These are phyloP conservation scores for Diabrotica undecimpunctata DNA, from an alignment of 1,140 invertebrate species.

Conservation along the genomic window DNA sequence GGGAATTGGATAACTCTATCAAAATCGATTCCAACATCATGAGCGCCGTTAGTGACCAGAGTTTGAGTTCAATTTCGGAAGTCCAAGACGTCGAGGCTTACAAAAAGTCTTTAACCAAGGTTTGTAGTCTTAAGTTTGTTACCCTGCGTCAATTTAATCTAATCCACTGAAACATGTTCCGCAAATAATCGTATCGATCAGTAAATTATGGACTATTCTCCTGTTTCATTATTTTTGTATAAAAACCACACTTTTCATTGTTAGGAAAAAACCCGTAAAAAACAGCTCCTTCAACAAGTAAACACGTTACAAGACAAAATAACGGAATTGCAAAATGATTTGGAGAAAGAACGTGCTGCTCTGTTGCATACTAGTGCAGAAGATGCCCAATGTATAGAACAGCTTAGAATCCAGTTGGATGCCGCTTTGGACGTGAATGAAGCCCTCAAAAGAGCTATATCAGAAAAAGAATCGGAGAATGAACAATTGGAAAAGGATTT, in stretches of 20 bases:
- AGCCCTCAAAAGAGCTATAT: slow-evolving; percentile 57
- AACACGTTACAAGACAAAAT: slow-evolving; percentile 24
- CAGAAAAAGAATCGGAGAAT: slow-evolving; percentile 51
- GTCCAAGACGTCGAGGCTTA: slow-evolving; percentile 30
- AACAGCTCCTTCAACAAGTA: slow-evolving; percentile 28
- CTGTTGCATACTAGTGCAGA: slow-evolving; percentile 54
- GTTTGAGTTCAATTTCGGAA: slow-evolving; percentile 31
- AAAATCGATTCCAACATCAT: slow-evolving; percentile 57
- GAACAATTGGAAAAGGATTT: slow-evolving; percentile 53
- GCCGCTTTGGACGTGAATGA: slow-evolving; percentile 58
- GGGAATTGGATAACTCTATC: slow-evolving; percentile 58
- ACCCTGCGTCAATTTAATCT: too few relatives aligned
- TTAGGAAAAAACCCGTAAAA: slow-evolving; percentile 32
- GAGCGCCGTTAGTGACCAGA: slow-evolving; percentile 44
- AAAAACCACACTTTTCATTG: too few relatives aligned
- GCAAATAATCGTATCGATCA: too few relatives aligned
- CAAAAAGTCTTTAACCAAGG: slow-evolving; percentile 36
- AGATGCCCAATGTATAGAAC: slow-evolving; percentile 60
- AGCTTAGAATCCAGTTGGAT: slow-evolving; percentile 59
- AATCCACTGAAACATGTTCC: too few relatives aligned
- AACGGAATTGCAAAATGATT: slow-evolving; percentile 47
- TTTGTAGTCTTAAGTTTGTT: neutral
- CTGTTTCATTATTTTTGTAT: too few relatives aligned
- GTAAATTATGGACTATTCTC: too few relatives aligned
- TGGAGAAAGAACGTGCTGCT: slow-evolving; percentile 47